Evolutionary conservation across 2,113 vertebrate genomes (phyloP).

Genomic region (Solenodon paradoxus): DNA sequence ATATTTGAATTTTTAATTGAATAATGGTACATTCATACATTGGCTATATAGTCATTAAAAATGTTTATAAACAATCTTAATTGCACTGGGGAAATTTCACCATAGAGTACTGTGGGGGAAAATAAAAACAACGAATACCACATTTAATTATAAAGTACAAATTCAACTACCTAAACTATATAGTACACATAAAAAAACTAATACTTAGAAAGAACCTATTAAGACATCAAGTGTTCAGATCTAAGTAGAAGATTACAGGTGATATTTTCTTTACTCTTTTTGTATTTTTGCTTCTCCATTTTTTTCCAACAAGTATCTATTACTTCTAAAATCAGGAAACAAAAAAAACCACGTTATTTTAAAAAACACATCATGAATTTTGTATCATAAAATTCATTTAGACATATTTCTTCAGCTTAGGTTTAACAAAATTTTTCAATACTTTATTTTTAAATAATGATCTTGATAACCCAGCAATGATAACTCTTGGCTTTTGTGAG

Average conservation of each 20-base stretch:
- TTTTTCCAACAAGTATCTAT: background rate
- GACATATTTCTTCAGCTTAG: slow-evolving; percentile 15
- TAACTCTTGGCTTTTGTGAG: slow-evolving; percentile 13
- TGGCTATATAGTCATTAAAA: background rate
- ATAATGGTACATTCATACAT: background rate
- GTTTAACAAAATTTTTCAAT: slow-evolving; percentile 6
- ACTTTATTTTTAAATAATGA: slow-evolving; percentile 21
- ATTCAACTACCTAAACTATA: background rate
- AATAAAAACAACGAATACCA: background rate
- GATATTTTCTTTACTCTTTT: background rate
- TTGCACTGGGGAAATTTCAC: background rate
- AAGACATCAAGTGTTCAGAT: background rate
- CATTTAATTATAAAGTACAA: background rate
- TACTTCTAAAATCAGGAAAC: background rate
- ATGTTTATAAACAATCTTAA: slow-evolving; percentile 6
- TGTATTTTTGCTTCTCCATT: background rate
- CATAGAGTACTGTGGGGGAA: background rate
- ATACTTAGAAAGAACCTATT: background rate
- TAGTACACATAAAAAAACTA: background rate
- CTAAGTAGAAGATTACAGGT: slow-evolving; percentile 20
- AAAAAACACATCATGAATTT: background rate
- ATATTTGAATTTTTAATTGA: background rate
- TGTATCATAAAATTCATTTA: slow-evolving; percentile 1
- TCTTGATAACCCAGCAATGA: slow-evolving; percentile 2
- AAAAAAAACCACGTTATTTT: background rate